Percentiles rank a stretch among this genome's conserved stretches.
phyloP scores from a whole-genome alignment of 2,113 vertebrate species.

The Oenanthe melanoleuca region DNA sequence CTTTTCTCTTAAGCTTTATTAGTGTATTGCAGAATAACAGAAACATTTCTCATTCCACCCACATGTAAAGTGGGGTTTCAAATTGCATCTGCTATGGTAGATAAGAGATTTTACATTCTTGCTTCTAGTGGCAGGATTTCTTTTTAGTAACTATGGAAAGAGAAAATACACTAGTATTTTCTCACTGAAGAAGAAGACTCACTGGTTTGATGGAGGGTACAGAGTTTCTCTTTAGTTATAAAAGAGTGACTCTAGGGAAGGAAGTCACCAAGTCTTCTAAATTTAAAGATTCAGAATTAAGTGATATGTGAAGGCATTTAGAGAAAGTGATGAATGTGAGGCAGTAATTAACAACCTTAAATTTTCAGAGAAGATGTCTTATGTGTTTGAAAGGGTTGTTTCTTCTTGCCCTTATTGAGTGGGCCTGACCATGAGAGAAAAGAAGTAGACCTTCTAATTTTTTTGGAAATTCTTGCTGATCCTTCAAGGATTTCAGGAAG shows the following conservation, averaged over 20 bases:
- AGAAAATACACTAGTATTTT: background rate
- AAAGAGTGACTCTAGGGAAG: background rate
- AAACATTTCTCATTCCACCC: background rate
- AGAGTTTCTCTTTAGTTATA: background rate
- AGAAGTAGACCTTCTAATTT: background rate
- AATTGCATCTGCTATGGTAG: background rate
- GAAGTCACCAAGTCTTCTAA: background rate
- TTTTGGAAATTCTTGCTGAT: background rate
- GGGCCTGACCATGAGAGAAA: background rate
- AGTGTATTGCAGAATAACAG: background rate
- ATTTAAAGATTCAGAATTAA: background rate
- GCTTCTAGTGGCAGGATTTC: background rate
- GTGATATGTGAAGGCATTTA: background rate
- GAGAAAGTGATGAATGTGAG: background rate
- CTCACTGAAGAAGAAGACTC: background rate
- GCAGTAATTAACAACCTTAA: background rate
- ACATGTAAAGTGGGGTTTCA: slow-evolving; percentile 13
- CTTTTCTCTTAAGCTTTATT: background rate
- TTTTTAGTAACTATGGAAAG: background rate
- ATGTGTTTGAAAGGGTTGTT: background rate
- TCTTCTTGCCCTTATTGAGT: background rate
- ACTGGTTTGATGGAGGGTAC: background rate
- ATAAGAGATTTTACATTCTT: slow-evolving; percentile 4
- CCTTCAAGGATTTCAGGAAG: background rate
- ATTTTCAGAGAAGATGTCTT: background rate